A percentile compares a stretch with the other conserved stretches of the same genome.
Evolutionary conservation across 2,113 vertebrate species (phyloP).

Genomic region (Amazona guildingii): DNA sequence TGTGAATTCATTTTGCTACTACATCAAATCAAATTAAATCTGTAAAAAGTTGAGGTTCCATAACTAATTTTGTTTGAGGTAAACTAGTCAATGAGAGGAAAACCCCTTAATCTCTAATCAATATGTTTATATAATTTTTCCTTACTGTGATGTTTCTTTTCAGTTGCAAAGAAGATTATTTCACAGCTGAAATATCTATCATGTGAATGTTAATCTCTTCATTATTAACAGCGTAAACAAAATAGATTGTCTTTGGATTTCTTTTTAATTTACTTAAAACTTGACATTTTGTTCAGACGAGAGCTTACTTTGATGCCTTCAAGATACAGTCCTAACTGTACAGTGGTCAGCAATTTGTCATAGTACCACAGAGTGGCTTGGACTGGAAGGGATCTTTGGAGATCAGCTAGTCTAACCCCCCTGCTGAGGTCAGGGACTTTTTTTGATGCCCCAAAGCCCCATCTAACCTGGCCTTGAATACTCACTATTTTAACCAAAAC

Average conservation of each 20-base stretch:
- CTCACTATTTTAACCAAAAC: not conserved
- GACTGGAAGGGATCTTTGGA: not conserved
- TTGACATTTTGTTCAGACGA: not conserved
- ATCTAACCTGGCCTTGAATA: not conserved
- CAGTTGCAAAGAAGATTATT: slow-evolving; percentile 73
- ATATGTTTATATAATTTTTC: slow-evolving; percentile 63
- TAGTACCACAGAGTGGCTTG: not conserved
- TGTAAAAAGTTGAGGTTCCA: not conserved
- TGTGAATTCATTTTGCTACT: slow-evolving; percentile 36
- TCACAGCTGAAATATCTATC: slow-evolving; percentile 57
- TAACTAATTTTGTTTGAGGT: slow-evolving; percentile 41
- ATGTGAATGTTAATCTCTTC: slow-evolving; percentile 65
- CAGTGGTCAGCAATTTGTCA: not conserved
- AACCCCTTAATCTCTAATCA: slow-evolving; percentile 64
- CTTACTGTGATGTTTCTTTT: slow-evolving; percentile 21
- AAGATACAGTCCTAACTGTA: not conserved
- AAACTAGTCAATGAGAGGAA: slow-evolving; percentile 79
- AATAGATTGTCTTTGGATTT: slow-evolving; percentile 37
- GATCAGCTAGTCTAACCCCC: not conserved
- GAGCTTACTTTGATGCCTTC: not conserved
- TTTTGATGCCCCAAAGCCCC: not conserved
- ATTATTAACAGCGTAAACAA: slow-evolving; percentile 44
- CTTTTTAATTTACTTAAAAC: slow-evolving; percentile 54
- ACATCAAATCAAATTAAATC: slow-evolving; percentile 61
- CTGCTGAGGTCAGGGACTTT: not conserved